Percentiles rank a stretch among this genome's conserved stretches.
These are phyloP conservation scores for Lytechinus pictus DNA, from an alignment of 35 echinoderm and acorn worm genomes.

Conservation along the genomic window DNA sequence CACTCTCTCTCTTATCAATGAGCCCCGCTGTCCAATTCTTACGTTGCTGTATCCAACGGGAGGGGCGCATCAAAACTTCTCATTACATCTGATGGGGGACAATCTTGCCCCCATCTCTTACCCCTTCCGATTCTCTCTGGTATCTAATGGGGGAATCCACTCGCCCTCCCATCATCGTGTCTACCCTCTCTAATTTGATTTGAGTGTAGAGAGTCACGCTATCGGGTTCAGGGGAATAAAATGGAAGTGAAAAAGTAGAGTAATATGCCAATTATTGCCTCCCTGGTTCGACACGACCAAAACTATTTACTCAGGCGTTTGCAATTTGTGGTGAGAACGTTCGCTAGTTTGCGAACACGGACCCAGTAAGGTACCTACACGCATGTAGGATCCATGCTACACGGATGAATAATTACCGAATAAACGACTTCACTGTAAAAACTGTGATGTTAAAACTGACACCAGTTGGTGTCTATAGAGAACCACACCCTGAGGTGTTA, in stretches of 20 bases:
- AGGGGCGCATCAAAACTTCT: too few species aligned
- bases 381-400: too few species aligned
- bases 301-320: constrained; percentile 47
- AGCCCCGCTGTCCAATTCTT: too few species aligned
- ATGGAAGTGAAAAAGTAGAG: constrained; percentile 24
- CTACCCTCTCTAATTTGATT: constrained; percentile 33
- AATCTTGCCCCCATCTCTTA: not conserved
- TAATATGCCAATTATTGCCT: constrained; percentile 27
- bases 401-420: too few species aligned
- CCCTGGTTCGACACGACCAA: constrained; percentile 12
- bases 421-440: too few species aligned
- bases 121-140: not conserved
- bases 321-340: constrained; percentile 6
- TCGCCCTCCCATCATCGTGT: not conserved
- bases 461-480: too few species aligned
- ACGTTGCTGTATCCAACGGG: too few species aligned
- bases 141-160: not conserved
- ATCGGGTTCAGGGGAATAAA: constrained; percentile 18
- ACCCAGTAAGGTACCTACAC: not conserved
- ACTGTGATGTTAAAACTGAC: too few species aligned
- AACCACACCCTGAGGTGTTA: too few species aligned
- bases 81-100: not conserved
- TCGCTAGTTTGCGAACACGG: not conserved
- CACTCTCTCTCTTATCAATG: not conserved
- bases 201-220: not conserved